phyloP scores from a whole-genome alignment of 37 sponge, comb jelly and placozoan species.

The Amphimedon queenslandica region DNA sequence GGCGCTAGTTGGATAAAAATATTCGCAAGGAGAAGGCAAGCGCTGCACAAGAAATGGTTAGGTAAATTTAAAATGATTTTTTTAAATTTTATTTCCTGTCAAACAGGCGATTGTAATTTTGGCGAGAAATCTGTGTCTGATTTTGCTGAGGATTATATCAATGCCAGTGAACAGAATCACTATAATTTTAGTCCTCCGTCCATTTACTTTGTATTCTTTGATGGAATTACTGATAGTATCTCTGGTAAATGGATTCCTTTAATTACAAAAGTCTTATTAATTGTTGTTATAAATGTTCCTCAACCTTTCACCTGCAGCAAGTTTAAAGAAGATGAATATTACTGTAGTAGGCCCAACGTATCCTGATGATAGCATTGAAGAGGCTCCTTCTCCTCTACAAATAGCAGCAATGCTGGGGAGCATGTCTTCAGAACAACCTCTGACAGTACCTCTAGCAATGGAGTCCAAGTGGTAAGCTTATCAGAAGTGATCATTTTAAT shows the following conservation, averaged over 20 bases:
- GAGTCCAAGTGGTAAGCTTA: slow-evolving; percentile 4
- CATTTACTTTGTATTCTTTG: slow-evolving; percentile 36
- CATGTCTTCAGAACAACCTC: neutral
- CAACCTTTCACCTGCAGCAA: neutral
- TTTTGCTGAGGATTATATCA: slow-evolving; percentile 20
- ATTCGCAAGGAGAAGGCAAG: slow-evolving; percentile 31
- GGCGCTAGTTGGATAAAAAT: slow-evolving; percentile 55
- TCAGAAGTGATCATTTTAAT: neutral
- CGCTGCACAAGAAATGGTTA: slow-evolving; percentile 41
- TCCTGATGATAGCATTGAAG: slow-evolving; percentile 21
- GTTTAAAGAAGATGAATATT: slow-evolving; percentile 9
- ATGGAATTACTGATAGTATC: slow-evolving; percentile 37
- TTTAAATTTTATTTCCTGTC: neutral
- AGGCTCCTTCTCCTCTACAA: slow-evolving; percentile 8
- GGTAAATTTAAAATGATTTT: slow-evolving; percentile 10
- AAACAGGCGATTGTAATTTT: slow-evolving; percentile 20
- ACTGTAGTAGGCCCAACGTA: slow-evolving; percentile 22
- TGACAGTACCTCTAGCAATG: slow-evolving; percentile 3
- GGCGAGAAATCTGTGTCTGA: slow-evolving; percentile 38
- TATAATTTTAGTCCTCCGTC: slow-evolving; percentile 12
- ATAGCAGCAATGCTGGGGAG: slow-evolving; percentile 10
- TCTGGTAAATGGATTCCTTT: slow-evolving; percentile 16
- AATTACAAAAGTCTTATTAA: no score
- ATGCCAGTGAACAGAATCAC: slow-evolving; percentile 25
- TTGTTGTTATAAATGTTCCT: no score